A percentile compares a stretch with the other conserved stretches of the same genome.
Conservation (phyloP, 2,113 vertebrate species). For the Otis tarda region DNA sequence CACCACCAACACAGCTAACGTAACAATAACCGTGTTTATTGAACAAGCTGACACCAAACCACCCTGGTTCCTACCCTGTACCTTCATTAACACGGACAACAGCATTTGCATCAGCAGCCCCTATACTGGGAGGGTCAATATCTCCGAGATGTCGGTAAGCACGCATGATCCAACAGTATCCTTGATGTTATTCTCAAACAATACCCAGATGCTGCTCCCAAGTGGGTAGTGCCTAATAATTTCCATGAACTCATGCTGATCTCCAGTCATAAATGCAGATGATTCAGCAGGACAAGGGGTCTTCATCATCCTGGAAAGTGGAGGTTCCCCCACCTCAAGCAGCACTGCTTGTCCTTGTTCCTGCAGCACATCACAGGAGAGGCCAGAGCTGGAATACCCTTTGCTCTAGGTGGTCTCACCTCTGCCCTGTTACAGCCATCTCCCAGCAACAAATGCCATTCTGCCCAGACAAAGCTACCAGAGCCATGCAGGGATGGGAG, state of each 20-base stretch:
- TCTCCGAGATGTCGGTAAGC: slow-evolving; percentile 78
- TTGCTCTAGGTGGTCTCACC: background rate
- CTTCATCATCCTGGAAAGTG: background rate
- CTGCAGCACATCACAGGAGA: background rate
- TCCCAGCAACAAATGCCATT: background rate
- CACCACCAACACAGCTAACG: slow-evolving; percentile 65
- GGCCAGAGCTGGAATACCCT: background rate
- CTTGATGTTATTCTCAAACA: background rate
- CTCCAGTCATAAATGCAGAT: background rate
- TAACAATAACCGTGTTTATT: slow-evolving; percentile 76
- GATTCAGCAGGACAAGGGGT: background rate
- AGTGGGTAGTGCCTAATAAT: background rate
- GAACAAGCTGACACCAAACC: slow-evolving; percentile 80
- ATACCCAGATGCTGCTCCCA: background rate
- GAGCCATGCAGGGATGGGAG: background rate
- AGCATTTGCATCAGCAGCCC: slow-evolving; percentile 81
- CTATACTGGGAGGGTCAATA: slow-evolving; percentile 80
- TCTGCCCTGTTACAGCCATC: background rate
- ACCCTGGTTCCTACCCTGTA: slow-evolving; percentile 87
- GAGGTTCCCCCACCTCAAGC: background rate
- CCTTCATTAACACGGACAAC: background rate
- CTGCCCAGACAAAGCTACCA: background rate
- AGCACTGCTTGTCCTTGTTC: background rate
- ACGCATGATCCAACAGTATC: background rate
- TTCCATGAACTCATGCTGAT: background rate